phyloP scores from a whole-genome alignment of 2,797 vertebrate genomes.

The Halcyon leucocephala region DNA sequence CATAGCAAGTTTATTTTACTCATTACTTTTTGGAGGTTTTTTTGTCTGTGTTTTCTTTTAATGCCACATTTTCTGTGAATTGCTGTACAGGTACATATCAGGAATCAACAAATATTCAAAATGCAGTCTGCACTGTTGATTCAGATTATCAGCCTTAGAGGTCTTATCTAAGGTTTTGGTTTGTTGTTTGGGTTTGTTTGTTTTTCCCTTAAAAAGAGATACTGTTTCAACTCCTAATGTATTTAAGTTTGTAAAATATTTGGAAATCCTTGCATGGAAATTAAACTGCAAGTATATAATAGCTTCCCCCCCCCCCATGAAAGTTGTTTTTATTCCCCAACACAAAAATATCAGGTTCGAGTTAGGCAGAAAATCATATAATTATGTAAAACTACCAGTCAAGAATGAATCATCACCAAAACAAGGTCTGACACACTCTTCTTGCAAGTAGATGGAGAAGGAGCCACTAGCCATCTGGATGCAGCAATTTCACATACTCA shows the following conservation, averaged over 20 bases:
- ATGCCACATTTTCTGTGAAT: neutral
- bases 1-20: neutral
- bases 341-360: neutral
- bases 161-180: neutral
- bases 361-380: neutral
- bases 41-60: neutral
- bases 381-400: conserved; percentile 39
- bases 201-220: neutral
- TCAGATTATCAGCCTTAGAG: neutral
- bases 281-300: neutral
- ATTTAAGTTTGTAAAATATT: neutral
- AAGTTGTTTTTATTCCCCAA: neutral
- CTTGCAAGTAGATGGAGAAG: conserved; percentile 18
- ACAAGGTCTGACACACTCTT: conserved; percentile 48
- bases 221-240: fast-evolving
- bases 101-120: neutral
- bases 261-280: neutral
- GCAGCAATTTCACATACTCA: conserved; percentile 6
- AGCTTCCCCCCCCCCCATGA: neutral
- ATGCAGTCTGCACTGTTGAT: neutral
- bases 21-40: neutral
- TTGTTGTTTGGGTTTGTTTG: neutral
- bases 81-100: neutral
- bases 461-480: conserved; percentile 43
- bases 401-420: conserved; percentile 42